phyloP scores from a whole-genome alignment of 1,140 invertebrate species.

The Drosophila busckii region DNA sequence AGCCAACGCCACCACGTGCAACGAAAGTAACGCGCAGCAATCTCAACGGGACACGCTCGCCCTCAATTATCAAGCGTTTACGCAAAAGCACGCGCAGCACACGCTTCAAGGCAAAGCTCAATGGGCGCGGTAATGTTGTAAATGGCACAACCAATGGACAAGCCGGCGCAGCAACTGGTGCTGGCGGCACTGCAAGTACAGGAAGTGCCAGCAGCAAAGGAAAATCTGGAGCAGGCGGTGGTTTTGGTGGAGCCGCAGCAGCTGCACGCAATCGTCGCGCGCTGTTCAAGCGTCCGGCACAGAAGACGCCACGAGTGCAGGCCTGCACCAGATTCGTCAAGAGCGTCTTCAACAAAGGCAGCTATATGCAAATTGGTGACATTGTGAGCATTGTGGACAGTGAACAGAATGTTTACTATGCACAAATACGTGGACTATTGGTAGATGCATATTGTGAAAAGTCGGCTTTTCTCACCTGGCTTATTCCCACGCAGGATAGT shows the following conservation, averaged over 20 bases:
- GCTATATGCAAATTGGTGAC: constrained; percentile 93
- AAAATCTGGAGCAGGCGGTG: constrained; percentile 24
- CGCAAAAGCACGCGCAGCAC: constrained; percentile 81
- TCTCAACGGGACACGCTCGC: constrained; percentile 44
- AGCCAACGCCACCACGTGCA: constrained; percentile 1
- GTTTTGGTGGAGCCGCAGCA: constrained; percentile 79
- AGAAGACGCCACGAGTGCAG: constrained; percentile 89
- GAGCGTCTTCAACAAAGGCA: constrained; percentile 91
- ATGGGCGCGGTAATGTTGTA: constrained; percentile 5
- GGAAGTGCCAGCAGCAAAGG: constrained; percentile 40
- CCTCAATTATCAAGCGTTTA: constrained; percentile 65
- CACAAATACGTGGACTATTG: constrained; percentile 92
- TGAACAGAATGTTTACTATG: constrained; percentile 90
- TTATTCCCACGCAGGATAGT: constrained; percentile 91
- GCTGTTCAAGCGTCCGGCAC: constrained; percentile 89
- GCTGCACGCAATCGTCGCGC: constrained; percentile 84
- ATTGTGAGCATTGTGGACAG: constrained; percentile 92
- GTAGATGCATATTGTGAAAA: constrained; percentile 96
- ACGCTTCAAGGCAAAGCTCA: constrained; percentile 80
- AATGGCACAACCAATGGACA: constrained; percentile 19
- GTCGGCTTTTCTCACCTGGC: constrained; percentile 95
- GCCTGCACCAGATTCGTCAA: constrained; percentile 89
- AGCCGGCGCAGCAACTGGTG: not conserved
- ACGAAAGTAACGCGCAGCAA: constrained; percentile 54
- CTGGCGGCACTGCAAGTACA: constrained; percentile 2